Evolutionary conservation across 35 echinoderm and acorn worm genomes (phyloP), one percentile per base, ranked within the genome.

Genomic region (Heliocidaris erythrogramma): DNA sequence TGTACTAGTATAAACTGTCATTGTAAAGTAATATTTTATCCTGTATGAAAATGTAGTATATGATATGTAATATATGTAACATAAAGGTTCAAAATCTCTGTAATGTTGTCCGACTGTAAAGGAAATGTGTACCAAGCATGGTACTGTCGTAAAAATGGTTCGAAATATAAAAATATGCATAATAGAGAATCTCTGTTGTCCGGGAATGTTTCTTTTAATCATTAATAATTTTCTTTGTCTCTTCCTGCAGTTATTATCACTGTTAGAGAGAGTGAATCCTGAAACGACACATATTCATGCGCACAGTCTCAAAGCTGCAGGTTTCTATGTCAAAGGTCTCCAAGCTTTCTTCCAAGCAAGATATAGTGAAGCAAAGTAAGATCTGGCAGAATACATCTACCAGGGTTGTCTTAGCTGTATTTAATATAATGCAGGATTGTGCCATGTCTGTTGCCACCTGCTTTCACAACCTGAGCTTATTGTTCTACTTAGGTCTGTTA

Each of bases 341-440:
- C 97, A 97, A 92, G 95, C 98, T 56, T 99, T 99, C 95, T 99
- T 99, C 94, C 98, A 99, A 96, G 96, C 96, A 47, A 99, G 93
- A 95, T 99, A 99, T 86, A 99, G 97, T 91, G 98, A 99, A 94
- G 98, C 98, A 88, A 99, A 99, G 98, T 99, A 95, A 96, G 98
- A 91, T 0, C 31, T 42, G 18, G 13, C 69, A 48, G 3, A 42
- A 42, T 78, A 60, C 18, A 60, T 11, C 59, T 18, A 14, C 18
- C 59, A 60, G 7, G 32, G 27, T 60, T 60, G 59, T 60, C 10
- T 60, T 18, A 60, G 12, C 12, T 60, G 59, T 60, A 60, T 18
- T 2, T 60, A 18, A 18, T 60, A 60, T 18, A 60, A 60, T 13
- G 35, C 35, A 42, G 3, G 35, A 42, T 42, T 42, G 35, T 42